Evolutionary conservation across 2,888 invertebrate genomes (phyloP), one percentile per base, ranked within the genome.

Genomic region (Volucella zonaria): DNA sequence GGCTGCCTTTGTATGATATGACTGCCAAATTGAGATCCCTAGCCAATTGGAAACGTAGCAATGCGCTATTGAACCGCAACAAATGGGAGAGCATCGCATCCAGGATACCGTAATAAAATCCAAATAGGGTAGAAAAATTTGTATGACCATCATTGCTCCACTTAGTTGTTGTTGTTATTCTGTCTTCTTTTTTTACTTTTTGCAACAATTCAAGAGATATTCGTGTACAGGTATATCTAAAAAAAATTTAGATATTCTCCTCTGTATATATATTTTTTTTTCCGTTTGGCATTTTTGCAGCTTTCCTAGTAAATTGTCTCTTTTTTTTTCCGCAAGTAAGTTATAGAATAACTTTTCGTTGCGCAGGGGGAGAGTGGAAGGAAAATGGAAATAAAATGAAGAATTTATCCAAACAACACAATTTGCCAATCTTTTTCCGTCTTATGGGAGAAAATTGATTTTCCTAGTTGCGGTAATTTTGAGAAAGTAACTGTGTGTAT

Each of bases 1-100:
- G 73, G 51, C 49, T 40, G 47, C 51, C 54, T 68, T 66, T 66
- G 67, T 54, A 38, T 61, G 6, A 31, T 31, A 31, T 31, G 67
- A 71, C 54, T 61, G 70, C 62, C 59, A 71, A 67, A 80, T 73
- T 79, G 79, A 64, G 62, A 79, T 64, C 47, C 45, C 38, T 52
- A 64, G 74, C 56, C 62, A 79, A 64, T 67, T 59, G 14, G 47
- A 81, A 81, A 47, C 51, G 52, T 43, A 64, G 66, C 66, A 85
- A 73, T 73, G 76, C 67, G 76, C 66, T 77, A 85, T 81, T 85
- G 85, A 85, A 85, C 85, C 76, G 81, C 85, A 85, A 80, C 85
- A 85, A 85, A 85, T 81, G 81, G 68, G 85, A 75, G 76, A 76
- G 76, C 71, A 71, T 77, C 71, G 42, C 67, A 80, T 68, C 54